Conservation (phyloP, 2,797 vertebrate genomes). For the Babyrousa celebensis region DNA sequence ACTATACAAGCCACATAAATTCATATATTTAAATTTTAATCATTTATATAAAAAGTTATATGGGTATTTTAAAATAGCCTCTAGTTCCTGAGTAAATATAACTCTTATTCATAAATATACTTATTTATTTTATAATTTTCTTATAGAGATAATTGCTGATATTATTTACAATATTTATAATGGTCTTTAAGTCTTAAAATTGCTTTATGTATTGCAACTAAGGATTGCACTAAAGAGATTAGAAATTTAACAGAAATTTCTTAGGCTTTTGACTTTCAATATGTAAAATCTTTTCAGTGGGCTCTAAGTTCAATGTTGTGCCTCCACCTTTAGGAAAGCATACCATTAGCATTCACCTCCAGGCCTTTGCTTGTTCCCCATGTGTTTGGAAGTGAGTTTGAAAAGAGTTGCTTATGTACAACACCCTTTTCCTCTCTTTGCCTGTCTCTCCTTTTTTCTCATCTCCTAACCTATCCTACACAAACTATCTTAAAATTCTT, state of each 20-base stretch:
- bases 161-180: constrained; percentile 28
- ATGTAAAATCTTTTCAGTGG: background rate
- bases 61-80: background rate
- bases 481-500: background rate
- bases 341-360: accelerated
- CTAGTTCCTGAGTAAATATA: background rate
- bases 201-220: background rate
- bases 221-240: background rate
- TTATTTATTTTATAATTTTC: constrained; percentile 31
- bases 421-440: no score
- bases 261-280: background rate
- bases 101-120: background rate
- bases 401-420: background rate
- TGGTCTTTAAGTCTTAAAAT: constrained; percentile 7
- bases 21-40: constrained; percentile 39
- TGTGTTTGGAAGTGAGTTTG: background rate
- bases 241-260: background rate
- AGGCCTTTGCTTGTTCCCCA: background rate
- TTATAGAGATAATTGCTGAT: background rate
- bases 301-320: background rate
- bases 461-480: background rate
- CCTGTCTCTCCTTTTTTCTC: background rate
- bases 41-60: background rate
- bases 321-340: background rate
- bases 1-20: background rate